phyloP scores from a whole-genome alignment of 1,140 invertebrate species.

The Ctenoplectra terminalis region DNA sequence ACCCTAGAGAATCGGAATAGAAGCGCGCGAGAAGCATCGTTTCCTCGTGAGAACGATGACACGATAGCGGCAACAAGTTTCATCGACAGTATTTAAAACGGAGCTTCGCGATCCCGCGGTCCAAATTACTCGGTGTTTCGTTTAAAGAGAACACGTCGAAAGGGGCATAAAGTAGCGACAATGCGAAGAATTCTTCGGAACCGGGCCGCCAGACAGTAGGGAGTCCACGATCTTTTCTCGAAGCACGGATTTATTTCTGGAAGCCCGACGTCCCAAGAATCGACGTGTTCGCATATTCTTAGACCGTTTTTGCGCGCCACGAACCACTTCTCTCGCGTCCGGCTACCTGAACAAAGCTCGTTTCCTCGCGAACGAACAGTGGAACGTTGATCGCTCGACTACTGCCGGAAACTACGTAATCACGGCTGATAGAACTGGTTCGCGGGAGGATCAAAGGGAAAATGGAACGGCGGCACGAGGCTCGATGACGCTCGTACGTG shows the following conservation, averaged over 20 bases:
- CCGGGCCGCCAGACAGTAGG: slow-evolving; percentile 15
- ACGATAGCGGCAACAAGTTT: neutral
- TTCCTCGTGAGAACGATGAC: neutral
- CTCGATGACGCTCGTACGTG: slow-evolving; percentile 18
- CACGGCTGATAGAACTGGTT: neutral
- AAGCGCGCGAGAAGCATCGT: neutral
- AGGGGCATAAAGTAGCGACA: slow-evolving; percentile 33
- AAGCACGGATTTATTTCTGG: slow-evolving; percentile 57
- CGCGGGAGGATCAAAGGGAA: slow-evolving; percentile 26
- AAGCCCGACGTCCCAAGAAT: slow-evolving; percentile 56
- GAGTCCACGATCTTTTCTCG: slow-evolving; percentile 65
- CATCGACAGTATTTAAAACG: slow-evolving; percentile 7
- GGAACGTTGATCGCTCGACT: neutral
- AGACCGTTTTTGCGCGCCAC: slow-evolving; percentile 15
- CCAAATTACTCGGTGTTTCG: slow-evolving; percentile 12
- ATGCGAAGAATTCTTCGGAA: slow-evolving; percentile 55
- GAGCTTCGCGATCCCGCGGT: too few relatives aligned
- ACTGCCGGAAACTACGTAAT: neutral
- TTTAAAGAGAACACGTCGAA: neutral
- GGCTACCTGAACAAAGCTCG: neutral
- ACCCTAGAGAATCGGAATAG: neutral
- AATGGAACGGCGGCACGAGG: neutral
- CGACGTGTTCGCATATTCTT: slow-evolving; percentile 61
- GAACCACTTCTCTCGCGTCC: neutral
- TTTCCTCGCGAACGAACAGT: too few relatives aligned